Percentiles rank a stretch among this genome's conserved stretches.
Conservation (phyloP, 2,797 vertebrate species). For the Decapterus maruadsi region DNA sequence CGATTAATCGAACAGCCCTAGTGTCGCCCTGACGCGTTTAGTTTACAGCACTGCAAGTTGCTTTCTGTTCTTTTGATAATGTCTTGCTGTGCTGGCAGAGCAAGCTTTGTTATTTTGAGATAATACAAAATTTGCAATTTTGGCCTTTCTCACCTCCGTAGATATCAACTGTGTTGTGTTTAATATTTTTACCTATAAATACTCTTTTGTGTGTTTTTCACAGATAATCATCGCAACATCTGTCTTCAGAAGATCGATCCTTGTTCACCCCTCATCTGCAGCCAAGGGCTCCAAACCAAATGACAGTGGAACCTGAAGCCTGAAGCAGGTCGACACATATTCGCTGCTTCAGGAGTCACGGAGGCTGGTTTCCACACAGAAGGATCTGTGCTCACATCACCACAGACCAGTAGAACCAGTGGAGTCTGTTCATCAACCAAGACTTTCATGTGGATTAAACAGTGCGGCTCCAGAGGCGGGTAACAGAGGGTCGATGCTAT, state of each 20-base stretch:
- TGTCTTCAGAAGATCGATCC: slow-evolving; percentile 31
- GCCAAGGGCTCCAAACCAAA: slow-evolving; percentile 56
- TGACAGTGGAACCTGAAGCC: slow-evolving; percentile 9
- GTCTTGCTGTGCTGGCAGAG: too few species aligned
- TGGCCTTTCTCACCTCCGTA: too few species aligned
- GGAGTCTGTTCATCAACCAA: slow-evolving; percentile 5
- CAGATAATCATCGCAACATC: slow-evolving; percentile 69
- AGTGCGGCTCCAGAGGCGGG: slow-evolving; percentile 2
- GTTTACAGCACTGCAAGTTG: too few species aligned
- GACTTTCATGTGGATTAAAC: slow-evolving; percentile 28
- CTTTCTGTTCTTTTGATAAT: too few species aligned
- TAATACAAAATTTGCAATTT: too few species aligned
- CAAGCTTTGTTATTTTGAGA: too few species aligned
- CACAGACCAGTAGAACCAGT: slow-evolving; percentile 6
- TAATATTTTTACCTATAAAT: slow-evolving; percentile 20
- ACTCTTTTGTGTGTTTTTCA: neutral
- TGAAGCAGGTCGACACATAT: slow-evolving; percentile 31
- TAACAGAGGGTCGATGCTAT: neutral
- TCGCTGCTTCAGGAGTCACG: neutral
- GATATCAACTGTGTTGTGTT: neutral
- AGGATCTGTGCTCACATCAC: slow-evolving; percentile 13
- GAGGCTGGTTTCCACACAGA: slow-evolving; percentile 11
- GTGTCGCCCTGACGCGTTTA: too few species aligned
- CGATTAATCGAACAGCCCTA: too few species aligned
- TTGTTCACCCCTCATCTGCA: slow-evolving; percentile 24